These are phyloP conservation scores for Nesometra sesokonis DNA, from an alignment of 35 echinoderm and acorn worm species.

Conservation along the genomic window DNA sequence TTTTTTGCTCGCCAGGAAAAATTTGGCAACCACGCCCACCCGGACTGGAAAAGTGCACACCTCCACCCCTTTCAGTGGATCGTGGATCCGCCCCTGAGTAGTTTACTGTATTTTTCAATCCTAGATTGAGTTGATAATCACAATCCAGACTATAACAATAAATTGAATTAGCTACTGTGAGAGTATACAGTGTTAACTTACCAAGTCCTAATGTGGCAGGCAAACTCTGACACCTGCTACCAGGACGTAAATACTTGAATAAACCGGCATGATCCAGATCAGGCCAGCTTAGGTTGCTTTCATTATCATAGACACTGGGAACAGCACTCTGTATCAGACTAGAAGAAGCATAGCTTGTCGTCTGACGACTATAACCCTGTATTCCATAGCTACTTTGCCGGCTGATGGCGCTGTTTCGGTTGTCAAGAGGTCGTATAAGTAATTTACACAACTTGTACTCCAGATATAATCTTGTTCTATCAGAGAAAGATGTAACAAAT, in stretches of 20 bases:
- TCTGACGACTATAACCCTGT: constrained; percentile 76
- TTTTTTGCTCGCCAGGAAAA: no score
- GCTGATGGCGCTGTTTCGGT: constrained; percentile 41
- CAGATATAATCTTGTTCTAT: constrained; percentile 81
- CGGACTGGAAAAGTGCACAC: no score
- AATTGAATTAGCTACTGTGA: no score
- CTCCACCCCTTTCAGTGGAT: no score
- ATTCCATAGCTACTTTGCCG: constrained; percentile 50
- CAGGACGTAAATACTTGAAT: constrained; percentile 72
- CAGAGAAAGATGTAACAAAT: neutral
- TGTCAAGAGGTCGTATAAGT: constrained; percentile 63
- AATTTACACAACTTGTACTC: constrained; percentile 90
- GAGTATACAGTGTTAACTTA: no score
- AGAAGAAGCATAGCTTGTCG: constrained; percentile 66
- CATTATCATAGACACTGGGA: constrained; percentile 54
- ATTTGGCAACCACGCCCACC: no score
- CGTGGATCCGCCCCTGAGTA: no score
- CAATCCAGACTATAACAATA: no score
- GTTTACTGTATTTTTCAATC: no score
- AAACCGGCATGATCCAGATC: constrained; percentile 54
- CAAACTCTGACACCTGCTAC: constrained; percentile 78
- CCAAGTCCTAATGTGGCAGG: constrained; percentile 77
- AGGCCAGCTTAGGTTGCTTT: constrained; percentile 52
- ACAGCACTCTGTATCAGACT: constrained; percentile 62
- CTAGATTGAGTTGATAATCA: no score